Evolutionary conservation across 2,113 vertebrate species (phyloP).

Genomic region (Phycodurus eques): DNA sequence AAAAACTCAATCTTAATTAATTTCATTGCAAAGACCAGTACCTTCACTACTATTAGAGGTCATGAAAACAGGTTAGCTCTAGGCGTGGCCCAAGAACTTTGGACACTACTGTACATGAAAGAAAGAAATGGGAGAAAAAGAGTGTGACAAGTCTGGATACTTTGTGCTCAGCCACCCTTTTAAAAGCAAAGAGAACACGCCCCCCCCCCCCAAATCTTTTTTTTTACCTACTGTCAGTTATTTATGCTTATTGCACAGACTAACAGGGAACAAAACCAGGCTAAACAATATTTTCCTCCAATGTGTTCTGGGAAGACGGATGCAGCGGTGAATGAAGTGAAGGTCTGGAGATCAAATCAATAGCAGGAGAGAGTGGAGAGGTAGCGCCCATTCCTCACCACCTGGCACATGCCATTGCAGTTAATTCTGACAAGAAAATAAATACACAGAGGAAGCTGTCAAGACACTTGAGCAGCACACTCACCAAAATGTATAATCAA

Average conservation of each 20-base stretch:
- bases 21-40: background rate
- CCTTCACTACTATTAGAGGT: background rate
- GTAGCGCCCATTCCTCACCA: conserved; percentile 43
- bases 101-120: background rate
- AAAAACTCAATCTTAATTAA: background rate
- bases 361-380: conserved; percentile 29
- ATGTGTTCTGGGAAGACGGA: conserved; percentile 53
- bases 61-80: background rate
- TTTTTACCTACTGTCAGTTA: conserved; percentile 25
- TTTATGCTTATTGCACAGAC: conserved; percentile 48
- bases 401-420: conserved; percentile 36
- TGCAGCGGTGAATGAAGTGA: conserved; percentile 39
- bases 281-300: conserved; percentile 35
- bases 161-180: background rate
- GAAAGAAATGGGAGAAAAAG: background rate
- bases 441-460: conserved; percentile 27
- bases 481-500: conserved; percentile 45
- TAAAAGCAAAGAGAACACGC: background rate
- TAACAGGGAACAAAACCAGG: conserved; percentile 31
- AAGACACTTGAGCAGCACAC: conserved; percentile 5
- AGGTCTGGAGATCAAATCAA: conserved; percentile 60
- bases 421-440: conserved; percentile 36
- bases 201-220: background rate
- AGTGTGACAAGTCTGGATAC: background rate
- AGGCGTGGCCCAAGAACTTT: background rate